phyloP scores from a whole-genome alignment of 2,888 invertebrate species.

The Sinhomidia bicolor region DNA sequence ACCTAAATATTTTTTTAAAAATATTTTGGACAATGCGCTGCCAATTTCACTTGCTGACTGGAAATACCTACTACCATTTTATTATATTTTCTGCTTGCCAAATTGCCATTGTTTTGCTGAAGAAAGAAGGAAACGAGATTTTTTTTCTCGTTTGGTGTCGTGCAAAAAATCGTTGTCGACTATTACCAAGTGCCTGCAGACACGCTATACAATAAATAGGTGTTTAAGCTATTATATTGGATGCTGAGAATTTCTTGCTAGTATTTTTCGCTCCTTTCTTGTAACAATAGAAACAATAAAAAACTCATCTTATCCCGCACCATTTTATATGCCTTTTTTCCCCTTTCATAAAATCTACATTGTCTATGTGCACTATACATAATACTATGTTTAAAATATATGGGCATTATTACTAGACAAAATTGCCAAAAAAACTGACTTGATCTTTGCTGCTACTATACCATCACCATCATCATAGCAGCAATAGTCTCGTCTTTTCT shows the following conservation, averaged over 20 bases:
- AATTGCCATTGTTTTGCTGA: not conserved
- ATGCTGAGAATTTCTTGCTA: conserved; percentile 4
- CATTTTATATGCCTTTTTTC: not conserved
- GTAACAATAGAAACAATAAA: conserved; percentile 29
- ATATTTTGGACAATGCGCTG: too few relatives aligned
- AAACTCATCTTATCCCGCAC: not conserved
- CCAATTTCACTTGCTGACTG: too few relatives aligned
- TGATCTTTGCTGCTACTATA: too few relatives aligned
- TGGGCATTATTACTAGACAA: too few relatives aligned
- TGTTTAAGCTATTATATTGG: not conserved
- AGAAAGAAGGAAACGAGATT: not conserved
- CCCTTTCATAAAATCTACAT: not conserved
- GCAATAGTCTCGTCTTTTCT: conserved; percentile 5
- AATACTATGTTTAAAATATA: too few relatives aligned
- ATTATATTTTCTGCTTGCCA: not conserved
- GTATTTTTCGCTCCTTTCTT: not conserved
- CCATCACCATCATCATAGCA: too few relatives aligned
- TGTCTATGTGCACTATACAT: too few relatives aligned
- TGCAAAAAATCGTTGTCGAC: not conserved
- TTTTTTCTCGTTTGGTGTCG: not conserved
- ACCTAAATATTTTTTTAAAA: too few relatives aligned
- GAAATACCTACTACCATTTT: too few relatives aligned
- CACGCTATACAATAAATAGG: not conserved
- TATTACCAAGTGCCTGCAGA: not conserved
- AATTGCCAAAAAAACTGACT: too few relatives aligned